Evolutionary conservation across 1,140 invertebrate genomes (phyloP).

Genomic region (Hestina assimilis): DNA sequence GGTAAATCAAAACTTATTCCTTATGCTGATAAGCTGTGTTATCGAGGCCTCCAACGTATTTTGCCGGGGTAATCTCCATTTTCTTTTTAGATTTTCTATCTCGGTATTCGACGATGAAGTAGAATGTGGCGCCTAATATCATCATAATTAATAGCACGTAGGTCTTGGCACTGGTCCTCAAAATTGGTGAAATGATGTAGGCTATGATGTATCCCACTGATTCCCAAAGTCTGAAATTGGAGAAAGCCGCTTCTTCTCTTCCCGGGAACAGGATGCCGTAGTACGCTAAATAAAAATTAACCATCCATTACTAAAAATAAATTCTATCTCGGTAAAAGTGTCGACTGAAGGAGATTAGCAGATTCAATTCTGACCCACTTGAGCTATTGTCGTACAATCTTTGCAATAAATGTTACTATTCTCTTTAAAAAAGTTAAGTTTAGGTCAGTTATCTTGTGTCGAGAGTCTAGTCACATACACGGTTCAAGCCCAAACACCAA

Average conservation of each 20-base stretch:
- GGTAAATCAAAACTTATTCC: too few relatives aligned
- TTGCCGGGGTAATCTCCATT: constrained; percentile 31
- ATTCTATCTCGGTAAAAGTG: too few relatives aligned
- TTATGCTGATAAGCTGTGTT: constrained; percentile 54
- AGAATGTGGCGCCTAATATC: constrained; percentile 85
- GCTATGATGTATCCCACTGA: constrained; percentile 93
- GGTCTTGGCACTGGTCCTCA: constrained; percentile 88
- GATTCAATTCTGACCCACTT: too few relatives aligned
- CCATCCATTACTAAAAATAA: neutral
- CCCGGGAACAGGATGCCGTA: constrained; percentile 92
- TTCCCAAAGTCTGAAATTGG: constrained; percentile 95
- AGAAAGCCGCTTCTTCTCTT: constrained; percentile 93
- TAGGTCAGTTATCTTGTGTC: too few relatives aligned
- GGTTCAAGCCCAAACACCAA: too few relatives aligned
- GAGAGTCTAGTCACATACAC: too few relatives aligned
- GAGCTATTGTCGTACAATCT: too few relatives aligned
- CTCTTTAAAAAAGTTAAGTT: too few relatives aligned
- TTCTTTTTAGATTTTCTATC: constrained; percentile 47
- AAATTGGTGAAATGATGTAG: constrained; percentile 87
- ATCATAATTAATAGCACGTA: constrained; percentile 86
- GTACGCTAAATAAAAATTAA: constrained; percentile 46
- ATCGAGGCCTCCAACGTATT: constrained; percentile 47
- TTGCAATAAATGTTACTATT: too few relatives aligned
- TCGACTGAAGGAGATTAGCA: too few relatives aligned
- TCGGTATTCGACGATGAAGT: constrained; percentile 70